Conservation (phyloP, 2,888 invertebrate species). For the Bellardia pandia region DNA sequence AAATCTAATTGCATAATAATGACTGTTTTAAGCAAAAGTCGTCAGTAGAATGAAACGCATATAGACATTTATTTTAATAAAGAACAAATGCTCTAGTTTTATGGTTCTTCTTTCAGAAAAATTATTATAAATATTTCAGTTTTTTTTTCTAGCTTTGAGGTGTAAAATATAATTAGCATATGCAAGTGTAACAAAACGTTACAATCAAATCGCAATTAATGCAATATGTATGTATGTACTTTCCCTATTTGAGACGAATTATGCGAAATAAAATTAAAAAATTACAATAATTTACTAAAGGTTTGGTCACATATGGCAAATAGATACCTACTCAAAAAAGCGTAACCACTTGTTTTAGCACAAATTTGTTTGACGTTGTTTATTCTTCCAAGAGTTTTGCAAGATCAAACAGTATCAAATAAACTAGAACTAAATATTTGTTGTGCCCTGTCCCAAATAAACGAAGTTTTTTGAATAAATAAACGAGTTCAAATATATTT, state of each 20-base stretch:
- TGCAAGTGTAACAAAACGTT: constrained; percentile 12
- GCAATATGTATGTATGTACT: neutral
- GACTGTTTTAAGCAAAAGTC: constrained; percentile 19
- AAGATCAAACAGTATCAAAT: no score
- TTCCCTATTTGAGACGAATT: neutral
- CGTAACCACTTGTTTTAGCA: no score
- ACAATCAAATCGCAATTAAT: constrained; percentile 14
- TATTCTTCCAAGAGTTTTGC: no score
- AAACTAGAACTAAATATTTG: no score
- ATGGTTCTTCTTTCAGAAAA: constrained; percentile 3
- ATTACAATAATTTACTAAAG: no score
- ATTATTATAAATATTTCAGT: constrained; percentile 27
- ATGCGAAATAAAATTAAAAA: no score
- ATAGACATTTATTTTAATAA: constrained; percentile 33
- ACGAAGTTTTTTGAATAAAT: no score
- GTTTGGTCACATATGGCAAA: no score
- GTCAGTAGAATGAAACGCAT: constrained; percentile 43
- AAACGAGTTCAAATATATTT: no score
- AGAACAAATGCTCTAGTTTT: constrained; percentile 35
- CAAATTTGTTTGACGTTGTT: no score
- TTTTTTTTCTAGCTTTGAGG: constrained; percentile 1
- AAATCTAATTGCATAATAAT: constrained; percentile 67
- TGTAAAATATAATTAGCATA: constrained; percentile 55
- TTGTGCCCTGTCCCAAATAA: no score
- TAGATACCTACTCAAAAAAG: no score